Percentiles rank a stretch among this genome's conserved stretches.
Evolutionary conservation across 2,888 invertebrate genomes (phyloP).

Genomic region (Leptopilina myrica): DNA sequence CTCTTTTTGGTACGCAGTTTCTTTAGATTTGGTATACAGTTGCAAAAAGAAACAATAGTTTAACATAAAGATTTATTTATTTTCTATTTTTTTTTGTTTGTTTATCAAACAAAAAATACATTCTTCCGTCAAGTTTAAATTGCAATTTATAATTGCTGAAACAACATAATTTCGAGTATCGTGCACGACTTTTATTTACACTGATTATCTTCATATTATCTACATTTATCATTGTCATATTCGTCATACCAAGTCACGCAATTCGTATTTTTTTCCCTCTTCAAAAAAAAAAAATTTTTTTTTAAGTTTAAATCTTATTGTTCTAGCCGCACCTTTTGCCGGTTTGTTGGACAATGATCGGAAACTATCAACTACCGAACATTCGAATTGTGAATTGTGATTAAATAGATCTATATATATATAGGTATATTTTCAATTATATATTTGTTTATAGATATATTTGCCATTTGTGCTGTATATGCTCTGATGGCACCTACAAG

Average conservation of each 20-base stretch:
- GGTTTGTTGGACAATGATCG: conserved; percentile 29
- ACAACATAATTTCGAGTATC: background rate
- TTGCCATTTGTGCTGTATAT: conserved; percentile 17
- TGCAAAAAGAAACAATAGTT: no score
- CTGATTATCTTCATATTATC: conserved; percentile 15
- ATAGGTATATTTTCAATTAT: conserved; percentile 5
- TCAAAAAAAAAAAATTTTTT: background rate
- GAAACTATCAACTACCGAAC: conserved; percentile 18
- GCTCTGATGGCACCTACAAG: conserved; percentile 46
- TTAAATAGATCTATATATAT: background rate
- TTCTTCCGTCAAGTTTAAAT: no score
- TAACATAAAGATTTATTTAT: no score
- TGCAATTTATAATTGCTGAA: background rate
- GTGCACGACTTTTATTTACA: background rate
- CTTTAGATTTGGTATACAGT: no score
- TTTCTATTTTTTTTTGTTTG: no score
- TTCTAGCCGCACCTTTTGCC: conserved; percentile 38
- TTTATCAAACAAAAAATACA: no score
- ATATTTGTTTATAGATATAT: background rate
- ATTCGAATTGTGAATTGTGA: conserved; percentile 5
- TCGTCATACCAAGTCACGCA: background rate
- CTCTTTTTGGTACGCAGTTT: no score
- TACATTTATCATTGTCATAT: conserved; percentile 16
- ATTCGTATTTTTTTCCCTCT: background rate
- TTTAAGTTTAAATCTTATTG: conserved; percentile 4